Evolutionary conservation across 2,888 invertebrate species (phyloP).

Genomic region (Shargacucullia verbasci): DNA sequence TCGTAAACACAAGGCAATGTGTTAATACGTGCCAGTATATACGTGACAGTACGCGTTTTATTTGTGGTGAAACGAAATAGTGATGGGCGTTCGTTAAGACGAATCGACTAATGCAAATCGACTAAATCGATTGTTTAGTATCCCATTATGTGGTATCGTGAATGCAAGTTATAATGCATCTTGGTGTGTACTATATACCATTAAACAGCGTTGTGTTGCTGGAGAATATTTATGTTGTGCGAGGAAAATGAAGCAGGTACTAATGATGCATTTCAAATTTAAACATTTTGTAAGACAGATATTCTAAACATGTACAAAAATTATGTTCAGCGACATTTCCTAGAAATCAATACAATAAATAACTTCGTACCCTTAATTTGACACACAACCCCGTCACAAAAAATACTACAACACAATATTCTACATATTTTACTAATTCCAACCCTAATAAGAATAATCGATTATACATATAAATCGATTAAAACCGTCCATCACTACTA

Average conservation of each 20-base stretch:
- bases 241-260: too few species aligned
- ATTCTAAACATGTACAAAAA: neutral
- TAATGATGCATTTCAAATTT: too few species aligned
- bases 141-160: conserved; percentile 32
- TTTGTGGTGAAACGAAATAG: conserved; percentile 52
- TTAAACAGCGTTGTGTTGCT: too few species aligned
- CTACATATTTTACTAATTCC: conserved; percentile 42
- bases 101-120: conserved; percentile 56
- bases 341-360: conserved; percentile 31
- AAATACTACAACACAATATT: conserved; percentile 39
- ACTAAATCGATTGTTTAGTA: conserved; percentile 45
- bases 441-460: conserved; percentile 56
- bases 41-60: conserved; percentile 65
- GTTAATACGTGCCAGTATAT: conserved; percentile 75
- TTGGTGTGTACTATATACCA: neutral
- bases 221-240: too few species aligned
- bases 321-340: conserved; percentile 4
- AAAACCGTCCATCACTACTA: conserved; percentile 62
- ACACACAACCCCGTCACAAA: conserved; percentile 26
- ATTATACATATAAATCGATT: conserved; percentile 59
- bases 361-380: conserved; percentile 26
- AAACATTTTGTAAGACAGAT: too few species aligned
- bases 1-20: conserved; percentile 78
- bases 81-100: conserved; percentile 47
- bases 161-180: conserved; percentile 12